A percentile compares a stretch with the other conserved stretches of the same genome.
Conservation (phyloP, 2,113 vertebrate species). For the Thomomys bottae region DNA sequence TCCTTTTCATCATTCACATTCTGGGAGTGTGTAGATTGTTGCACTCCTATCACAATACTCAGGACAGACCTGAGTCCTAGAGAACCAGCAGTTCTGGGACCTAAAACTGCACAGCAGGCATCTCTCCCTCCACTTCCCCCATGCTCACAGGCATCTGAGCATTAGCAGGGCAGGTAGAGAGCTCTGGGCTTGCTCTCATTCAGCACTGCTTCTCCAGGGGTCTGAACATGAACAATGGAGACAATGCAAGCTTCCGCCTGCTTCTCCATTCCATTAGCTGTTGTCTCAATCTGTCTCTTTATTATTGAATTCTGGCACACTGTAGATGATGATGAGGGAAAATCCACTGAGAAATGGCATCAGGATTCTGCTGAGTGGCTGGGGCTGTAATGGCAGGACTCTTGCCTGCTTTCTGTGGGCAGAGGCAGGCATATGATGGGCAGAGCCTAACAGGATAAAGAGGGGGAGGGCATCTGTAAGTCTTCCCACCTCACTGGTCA, state of each 20-base stretch:
- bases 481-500: background rate
- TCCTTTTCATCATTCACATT: background rate
- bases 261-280: background rate
- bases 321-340: background rate
- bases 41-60: background rate
- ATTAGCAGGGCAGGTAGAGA: background rate
- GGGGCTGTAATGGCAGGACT: background rate
- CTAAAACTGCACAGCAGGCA: background rate
- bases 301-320: background rate
- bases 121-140: background rate
- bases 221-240: background rate
- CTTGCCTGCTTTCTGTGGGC: background rate
- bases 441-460: background rate
- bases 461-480: background rate
- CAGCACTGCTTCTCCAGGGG: background rate
- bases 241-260: no score
- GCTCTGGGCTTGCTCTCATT: background rate
- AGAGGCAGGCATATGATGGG: background rate
- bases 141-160: background rate
- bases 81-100: background rate
- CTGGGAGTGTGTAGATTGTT: background rate
- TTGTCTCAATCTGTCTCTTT: background rate
- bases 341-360: background rate
- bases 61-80: background rate
- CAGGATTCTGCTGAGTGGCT: fast-evolving